These are phyloP conservation scores for Cheumatopsyche charites DNA, from an alignment of 1,140 invertebrate species.

Conservation along the genomic window DNA sequence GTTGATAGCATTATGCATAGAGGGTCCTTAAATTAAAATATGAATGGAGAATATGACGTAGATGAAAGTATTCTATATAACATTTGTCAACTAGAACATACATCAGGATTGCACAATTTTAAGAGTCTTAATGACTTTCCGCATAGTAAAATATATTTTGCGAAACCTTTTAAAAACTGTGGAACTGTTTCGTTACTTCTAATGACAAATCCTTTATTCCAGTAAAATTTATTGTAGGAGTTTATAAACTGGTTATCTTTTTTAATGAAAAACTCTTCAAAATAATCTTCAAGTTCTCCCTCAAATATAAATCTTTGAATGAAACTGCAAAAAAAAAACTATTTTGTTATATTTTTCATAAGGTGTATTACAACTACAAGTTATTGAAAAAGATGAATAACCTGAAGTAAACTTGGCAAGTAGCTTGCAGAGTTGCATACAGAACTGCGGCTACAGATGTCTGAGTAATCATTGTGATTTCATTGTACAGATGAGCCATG, in stretches of 20 bases:
- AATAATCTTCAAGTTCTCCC: slow-evolving; percentile 64
- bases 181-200: slow-evolving; percentile 61
- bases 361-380: neutral
- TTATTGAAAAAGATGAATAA: slow-evolving; percentile 50
- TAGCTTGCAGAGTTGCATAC: slow-evolving; percentile 64
- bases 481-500: slow-evolving; percentile 66
- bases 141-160: slow-evolving; percentile 65
- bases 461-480: slow-evolving; percentile 64
- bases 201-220: slow-evolving; percentile 66
- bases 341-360: neutral
- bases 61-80: no score
- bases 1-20: slow-evolving; percentile 61
- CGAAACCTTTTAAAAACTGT: slow-evolving; percentile 61
- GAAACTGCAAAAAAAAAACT: slow-evolving; percentile 56
- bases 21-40: slow-evolving; percentile 59
- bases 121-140: slow-evolving; percentile 66
- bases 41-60: no score
- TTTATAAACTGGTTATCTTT: slow-evolving; percentile 61
- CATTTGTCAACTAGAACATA: slow-evolving; percentile 51
- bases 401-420: slow-evolving; percentile 69
- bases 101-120: slow-evolving; percentile 66
- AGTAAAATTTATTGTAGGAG: slow-evolving; percentile 63
- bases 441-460: slow-evolving; percentile 60
- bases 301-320: slow-evolving; percentile 70
- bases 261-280: slow-evolving; percentile 68